These are phyloP conservation scores for Tigriopus japonicus DNA, from an alignment of 1,140 invertebrate genomes.

Conservation along the genomic window DNA sequence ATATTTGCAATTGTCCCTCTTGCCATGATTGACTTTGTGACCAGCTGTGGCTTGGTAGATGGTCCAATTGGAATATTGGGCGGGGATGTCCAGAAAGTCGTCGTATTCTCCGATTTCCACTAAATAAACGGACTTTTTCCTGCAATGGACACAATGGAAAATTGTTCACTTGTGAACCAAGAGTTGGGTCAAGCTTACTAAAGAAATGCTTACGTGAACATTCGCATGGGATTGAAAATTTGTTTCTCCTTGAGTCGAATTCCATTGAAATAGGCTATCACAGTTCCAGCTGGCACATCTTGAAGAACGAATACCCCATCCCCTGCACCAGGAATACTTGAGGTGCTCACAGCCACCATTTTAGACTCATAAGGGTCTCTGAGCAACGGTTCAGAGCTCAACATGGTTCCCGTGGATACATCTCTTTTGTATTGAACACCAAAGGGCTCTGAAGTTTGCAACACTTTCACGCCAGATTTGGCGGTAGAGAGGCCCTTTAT, in stretches of 20 bases:
- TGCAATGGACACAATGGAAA: not conserved
- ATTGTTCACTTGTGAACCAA: no score
- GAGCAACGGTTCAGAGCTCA: not conserved
- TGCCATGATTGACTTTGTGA: not conserved
- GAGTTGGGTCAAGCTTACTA: no score
- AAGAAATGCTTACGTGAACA: no score
- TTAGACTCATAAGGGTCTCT: not conserved
- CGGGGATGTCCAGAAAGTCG: not conserved
- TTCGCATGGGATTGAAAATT: not conserved
- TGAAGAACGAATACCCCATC: not conserved
- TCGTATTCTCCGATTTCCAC: not conserved
- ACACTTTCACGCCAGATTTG: not conserved
- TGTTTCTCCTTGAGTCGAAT: not conserved
- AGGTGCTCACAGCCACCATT: not conserved
- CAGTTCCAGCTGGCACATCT: not conserved
- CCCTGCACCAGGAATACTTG: not conserved
- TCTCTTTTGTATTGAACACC: not conserved
- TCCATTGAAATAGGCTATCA: not conserved
- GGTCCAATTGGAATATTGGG: not conserved
- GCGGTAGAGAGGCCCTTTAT: not conserved
- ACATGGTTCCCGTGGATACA: not conserved
- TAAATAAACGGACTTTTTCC: not conserved
- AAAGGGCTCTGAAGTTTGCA: not conserved
- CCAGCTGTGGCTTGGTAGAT: not conserved
- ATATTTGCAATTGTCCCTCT: not conserved